Evolutionary conservation across 2,797 vertebrate species (phyloP).

Genomic region (Eulemur albifrons): DNA sequence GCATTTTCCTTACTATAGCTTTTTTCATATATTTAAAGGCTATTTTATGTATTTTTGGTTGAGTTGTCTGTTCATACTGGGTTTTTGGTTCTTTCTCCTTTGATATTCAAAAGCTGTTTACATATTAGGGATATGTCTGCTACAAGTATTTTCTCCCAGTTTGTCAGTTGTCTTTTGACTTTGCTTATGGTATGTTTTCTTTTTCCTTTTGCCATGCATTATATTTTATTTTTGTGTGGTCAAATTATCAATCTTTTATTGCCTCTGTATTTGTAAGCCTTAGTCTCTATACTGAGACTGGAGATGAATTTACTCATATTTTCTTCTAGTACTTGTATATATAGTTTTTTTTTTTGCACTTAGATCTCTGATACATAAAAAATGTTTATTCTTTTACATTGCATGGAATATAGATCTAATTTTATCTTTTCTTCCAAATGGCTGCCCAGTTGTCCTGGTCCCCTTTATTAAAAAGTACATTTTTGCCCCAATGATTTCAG

Average conservation of each 20-base stretch:
- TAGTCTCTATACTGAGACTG: neutral
- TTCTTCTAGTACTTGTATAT: neutral
- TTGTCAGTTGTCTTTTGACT: neutral
- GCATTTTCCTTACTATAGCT: neutral
- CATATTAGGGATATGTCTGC: neutral
- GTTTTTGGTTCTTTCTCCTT: neutral
- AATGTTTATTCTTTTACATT: neutral
- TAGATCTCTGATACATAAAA: neutral
- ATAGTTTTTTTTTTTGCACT: neutral
- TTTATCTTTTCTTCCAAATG: neutral
- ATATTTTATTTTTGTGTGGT: conserved; percentile 12
- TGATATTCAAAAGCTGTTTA: neutral
- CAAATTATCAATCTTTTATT: neutral
- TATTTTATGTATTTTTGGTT: neutral
- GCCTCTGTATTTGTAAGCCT: conserved; percentile 15
- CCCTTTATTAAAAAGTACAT: neutral
- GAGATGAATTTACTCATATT: conserved; percentile 21
- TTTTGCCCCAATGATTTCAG: neutral
- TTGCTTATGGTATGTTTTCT: neutral
- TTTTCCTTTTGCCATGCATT: neutral
- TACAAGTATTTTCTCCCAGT: neutral
- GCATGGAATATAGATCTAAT: neutral
- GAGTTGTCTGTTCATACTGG: neutral
- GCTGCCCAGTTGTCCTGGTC: neutral
- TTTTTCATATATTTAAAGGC: neutral